phyloP scores from a whole-genome alignment of 2,113 vertebrate genomes.

The Rhadina sibilatrix region DNA sequence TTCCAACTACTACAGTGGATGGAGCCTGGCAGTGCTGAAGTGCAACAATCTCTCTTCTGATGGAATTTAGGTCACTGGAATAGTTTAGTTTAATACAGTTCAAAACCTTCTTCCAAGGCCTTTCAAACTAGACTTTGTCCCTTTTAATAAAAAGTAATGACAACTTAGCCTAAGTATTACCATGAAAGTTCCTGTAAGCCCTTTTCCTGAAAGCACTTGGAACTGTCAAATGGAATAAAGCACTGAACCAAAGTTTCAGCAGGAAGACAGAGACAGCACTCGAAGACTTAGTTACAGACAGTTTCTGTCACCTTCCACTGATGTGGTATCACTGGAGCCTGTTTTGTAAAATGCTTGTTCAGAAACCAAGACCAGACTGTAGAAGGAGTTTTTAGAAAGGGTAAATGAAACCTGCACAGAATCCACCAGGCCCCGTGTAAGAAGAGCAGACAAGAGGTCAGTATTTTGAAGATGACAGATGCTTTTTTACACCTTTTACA shows the following conservation, averaged over 20 bases:
- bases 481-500: background rate
- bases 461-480: fast-evolving
- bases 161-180: background rate
- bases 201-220: background rate
- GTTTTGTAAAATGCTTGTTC: background rate
- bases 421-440: background rate
- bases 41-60: background rate
- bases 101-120: background rate
- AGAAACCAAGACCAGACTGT: background rate
- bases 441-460: background rate
- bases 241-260: background rate
- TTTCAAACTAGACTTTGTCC: background rate
- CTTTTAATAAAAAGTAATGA: background rate
- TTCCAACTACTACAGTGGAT: background rate
- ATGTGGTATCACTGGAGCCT: background rate
- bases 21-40: background rate
- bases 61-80: background rate
- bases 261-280: background rate
- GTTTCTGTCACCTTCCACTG: background rate
- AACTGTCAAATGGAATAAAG: background rate
- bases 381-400: background rate
- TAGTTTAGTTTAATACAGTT: background rate
- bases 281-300: background rate
- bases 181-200: background rate
- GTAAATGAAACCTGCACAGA: background rate